A percentile compares a stretch with the other conserved stretches of the same genome.
phyloP scores from a whole-genome alignment of 2,113 vertebrate genomes.

The Melanocharis versteri region DNA sequence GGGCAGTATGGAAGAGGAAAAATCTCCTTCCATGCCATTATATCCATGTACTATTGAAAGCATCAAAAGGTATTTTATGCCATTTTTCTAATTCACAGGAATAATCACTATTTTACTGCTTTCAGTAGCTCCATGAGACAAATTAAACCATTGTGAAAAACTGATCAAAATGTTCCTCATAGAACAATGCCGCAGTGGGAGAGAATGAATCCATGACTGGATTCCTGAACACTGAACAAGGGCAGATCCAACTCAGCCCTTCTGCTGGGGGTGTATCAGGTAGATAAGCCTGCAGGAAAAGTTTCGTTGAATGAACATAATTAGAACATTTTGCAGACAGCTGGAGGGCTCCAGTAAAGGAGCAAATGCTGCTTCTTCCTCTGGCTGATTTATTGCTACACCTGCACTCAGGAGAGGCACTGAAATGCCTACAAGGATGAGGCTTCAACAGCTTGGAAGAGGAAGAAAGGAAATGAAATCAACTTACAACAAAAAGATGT shows the following conservation, averaged over 20 bases:
- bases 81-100: neutral
- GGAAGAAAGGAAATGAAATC: neutral
- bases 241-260: neutral
- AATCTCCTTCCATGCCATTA: neutral
- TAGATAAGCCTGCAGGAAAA: neutral
- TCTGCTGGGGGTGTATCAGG: neutral
- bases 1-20: neutral
- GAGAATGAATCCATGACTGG: neutral
- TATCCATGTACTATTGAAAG: neutral
- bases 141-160: neutral
- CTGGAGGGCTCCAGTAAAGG: slow-evolving; percentile 6
- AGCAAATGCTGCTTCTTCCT: neutral
- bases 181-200: neutral
- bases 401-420: neutral
- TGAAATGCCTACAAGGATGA: neutral
- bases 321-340: neutral
- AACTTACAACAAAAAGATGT: neutral
- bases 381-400: slow-evolving; percentile 29
- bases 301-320: neutral
- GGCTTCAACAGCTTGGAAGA: neutral
- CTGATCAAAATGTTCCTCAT: neutral
- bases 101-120: neutral
- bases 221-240: neutral
- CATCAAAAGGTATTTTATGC: neutral
- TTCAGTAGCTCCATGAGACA: neutral